Evolutionary conservation across 2,888 invertebrate genomes (phyloP).

Genomic region (Ennomos fuscantarius): DNA sequence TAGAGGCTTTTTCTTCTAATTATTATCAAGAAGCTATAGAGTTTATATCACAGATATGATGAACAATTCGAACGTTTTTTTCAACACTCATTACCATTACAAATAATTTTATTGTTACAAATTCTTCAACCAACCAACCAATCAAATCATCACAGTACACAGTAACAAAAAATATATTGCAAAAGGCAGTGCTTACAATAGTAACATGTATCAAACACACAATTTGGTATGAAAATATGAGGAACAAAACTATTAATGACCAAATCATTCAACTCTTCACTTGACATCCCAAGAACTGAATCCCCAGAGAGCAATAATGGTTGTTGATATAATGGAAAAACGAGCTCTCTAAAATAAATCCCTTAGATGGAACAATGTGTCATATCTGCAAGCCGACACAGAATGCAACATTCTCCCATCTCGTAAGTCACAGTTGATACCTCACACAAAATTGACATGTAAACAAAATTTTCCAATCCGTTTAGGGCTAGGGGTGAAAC

Average conservation of each 20-base stretch:
- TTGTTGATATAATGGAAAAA: constrained; percentile 51
- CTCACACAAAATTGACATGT: constrained; percentile 35
- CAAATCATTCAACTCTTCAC: constrained; percentile 77
- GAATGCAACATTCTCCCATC: constrained; percentile 65
- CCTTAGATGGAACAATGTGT: constrained; percentile 69
- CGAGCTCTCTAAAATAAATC: constrained; percentile 60
- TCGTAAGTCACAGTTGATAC: constrained; percentile 70
- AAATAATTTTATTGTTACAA: constrained; percentile 9
- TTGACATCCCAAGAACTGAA: constrained; percentile 71
- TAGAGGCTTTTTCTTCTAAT: constrained; percentile 32
- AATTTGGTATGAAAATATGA: constrained; percentile 22
- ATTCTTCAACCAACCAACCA: constrained; percentile 18
- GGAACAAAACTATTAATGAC: constrained; percentile 43
- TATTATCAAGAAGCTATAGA: constrained; percentile 51
- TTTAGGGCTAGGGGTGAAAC: constrained; percentile 45
- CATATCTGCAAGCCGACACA: constrained; percentile 73
- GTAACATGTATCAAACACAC: constrained; percentile 11
- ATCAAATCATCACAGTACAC: constrained; percentile 24
- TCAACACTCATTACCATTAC: constrained; percentile 23
- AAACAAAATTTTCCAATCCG: constrained; percentile 38
- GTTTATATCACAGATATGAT: constrained; percentile 62
- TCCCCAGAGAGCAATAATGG: constrained; percentile 71
- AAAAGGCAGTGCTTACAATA: constrained; percentile 35
- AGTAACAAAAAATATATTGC: constrained; percentile 32
- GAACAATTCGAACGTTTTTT: constrained; percentile 40